A percentile compares a stretch with the other conserved stretches of the same genome.
Conservation (phyloP, 2,797 vertebrate genomes). For the Platalea minor region DNA sequence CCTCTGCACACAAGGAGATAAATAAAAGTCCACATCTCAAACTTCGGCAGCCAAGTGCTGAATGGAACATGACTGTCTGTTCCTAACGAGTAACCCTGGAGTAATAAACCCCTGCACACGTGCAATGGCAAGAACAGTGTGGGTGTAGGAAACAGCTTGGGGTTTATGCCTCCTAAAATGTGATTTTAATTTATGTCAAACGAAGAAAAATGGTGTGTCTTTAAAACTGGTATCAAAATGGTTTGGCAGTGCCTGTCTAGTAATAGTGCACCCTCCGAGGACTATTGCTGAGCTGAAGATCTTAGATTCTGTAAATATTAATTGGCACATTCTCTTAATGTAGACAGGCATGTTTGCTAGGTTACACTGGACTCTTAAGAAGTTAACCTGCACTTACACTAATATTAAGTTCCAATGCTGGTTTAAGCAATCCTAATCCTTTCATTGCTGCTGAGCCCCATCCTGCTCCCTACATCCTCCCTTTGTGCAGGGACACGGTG, state of each 20-base stretch:
- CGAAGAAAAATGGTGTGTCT: not conserved
- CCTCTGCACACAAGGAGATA: not conserved
- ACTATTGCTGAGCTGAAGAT: not conserved
- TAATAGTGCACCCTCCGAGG: not conserved
- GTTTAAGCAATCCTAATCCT: not conserved
- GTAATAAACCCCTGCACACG: constrained; percentile 4
- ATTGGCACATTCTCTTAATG: not conserved
- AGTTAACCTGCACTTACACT: not conserved
- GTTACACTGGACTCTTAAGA: not conserved
- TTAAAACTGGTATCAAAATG: not conserved
- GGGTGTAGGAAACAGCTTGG: not conserved
- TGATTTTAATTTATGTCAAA: not conserved
- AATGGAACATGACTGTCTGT: not conserved
- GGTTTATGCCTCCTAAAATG: not conserved
- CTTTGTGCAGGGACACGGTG: not conserved
- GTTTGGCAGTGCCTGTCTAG: not conserved
- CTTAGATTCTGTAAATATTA: not conserved
- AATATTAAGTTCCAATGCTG: not conserved
- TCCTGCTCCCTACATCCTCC: not conserved
- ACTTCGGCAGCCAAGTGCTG: not conserved
- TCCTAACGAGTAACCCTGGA: constrained; percentile 7
- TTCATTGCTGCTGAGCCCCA: not conserved
- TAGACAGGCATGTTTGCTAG: not conserved
- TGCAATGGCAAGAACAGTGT: not conserved
- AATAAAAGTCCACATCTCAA: not conserved